Conservation (phyloP, 2,888 invertebrate species). For the Norana najaformis region DNA sequence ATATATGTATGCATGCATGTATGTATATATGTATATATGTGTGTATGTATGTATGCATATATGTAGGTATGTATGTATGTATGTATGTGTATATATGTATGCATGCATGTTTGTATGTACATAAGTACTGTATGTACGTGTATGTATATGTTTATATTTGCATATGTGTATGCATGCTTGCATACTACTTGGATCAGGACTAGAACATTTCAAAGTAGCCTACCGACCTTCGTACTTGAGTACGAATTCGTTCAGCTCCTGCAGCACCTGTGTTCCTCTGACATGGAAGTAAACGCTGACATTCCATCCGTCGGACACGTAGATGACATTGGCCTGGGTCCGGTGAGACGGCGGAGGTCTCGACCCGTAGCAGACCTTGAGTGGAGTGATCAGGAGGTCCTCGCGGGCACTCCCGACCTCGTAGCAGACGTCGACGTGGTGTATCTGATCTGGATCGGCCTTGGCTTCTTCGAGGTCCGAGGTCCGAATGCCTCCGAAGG, state of each 20-base stretch:
- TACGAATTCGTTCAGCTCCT: constrained; percentile 31
- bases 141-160: background rate
- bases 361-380: background rate
- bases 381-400: background rate
- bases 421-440: constrained; percentile 25
- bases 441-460: background rate
- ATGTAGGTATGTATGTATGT: constrained; percentile 5
- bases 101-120: background rate
- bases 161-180: background rate
- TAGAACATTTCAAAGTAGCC: background rate
- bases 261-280: constrained; percentile 27
- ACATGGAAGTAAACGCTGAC: constrained; percentile 32
- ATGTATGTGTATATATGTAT: background rate
- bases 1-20: background rate
- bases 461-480: background rate
- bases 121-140: background rate
- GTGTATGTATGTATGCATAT: background rate
- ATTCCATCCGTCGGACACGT: constrained; percentile 28
- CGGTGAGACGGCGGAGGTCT: background rate
- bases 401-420: constrained; percentile 29
- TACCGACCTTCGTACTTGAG: constrained; percentile 35
- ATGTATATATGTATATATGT: too few relatives aligned
- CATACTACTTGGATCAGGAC: background rate
- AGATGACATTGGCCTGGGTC: constrained; percentile 25
- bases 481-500: background rate